These are phyloP conservation scores for Macrosiphum euphorbiae DNA, from an alignment of 2,888 invertebrate species.

Conservation along the genomic window DNA sequence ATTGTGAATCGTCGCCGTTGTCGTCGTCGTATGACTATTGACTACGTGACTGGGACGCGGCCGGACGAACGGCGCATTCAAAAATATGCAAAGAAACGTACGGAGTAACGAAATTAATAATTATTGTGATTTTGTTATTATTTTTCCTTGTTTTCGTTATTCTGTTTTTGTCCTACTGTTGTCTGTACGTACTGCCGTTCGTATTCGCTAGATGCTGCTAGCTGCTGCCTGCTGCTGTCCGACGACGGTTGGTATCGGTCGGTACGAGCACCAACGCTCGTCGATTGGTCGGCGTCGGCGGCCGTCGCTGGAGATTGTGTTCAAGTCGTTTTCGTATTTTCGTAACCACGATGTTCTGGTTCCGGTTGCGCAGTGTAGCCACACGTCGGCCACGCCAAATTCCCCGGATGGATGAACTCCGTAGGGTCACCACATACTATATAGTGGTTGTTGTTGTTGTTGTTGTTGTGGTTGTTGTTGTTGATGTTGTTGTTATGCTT, in stretches of 20 bases:
- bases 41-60: background rate
- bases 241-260: conserved; percentile 16
- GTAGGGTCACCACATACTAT: background rate
- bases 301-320: conserved; percentile 36
- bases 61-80: background rate
- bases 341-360: conserved; percentile 18
- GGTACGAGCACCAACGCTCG: background rate
- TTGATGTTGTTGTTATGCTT: background rate
- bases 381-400: background rate
- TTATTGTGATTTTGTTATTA: conserved; percentile 25
- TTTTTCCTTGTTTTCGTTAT: conserved; percentile 1
- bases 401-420: background rate
- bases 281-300: background rate
- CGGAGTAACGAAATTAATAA: conserved; percentile 32
- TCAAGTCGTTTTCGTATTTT: background rate
- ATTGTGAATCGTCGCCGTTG: background rate
- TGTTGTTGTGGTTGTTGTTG: background rate
- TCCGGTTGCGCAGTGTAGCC: conserved; percentile 37
- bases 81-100: conserved; percentile 25
- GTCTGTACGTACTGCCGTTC: background rate
- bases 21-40: background rate
- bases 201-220: conserved; percentile 46
- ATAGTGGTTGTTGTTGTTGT: background rate
- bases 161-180: conserved; percentile 7
- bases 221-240: background rate